These are phyloP conservation scores for Melangyna quadrimaculata DNA, from an alignment of 2,888 invertebrate genomes.

Conservation along the genomic window DNA sequence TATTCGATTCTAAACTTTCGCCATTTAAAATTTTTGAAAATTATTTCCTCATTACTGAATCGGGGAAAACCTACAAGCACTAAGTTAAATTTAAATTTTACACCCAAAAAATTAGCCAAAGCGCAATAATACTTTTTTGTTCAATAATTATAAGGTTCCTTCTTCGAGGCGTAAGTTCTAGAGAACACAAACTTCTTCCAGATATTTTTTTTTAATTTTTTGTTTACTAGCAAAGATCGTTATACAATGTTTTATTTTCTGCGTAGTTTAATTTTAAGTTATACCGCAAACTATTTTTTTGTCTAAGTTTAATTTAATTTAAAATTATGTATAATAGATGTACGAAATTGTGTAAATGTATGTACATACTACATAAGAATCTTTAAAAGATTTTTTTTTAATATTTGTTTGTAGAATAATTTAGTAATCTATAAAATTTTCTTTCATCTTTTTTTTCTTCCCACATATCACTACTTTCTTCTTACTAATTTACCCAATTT, in stretches of 20 bases:
- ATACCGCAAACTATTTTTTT: not conserved
- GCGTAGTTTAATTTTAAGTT: not conserved
- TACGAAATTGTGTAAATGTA: conserved; percentile 28
- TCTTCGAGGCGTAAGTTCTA: not conserved
- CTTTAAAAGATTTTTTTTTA: conserved; percentile 38
- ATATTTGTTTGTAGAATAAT: conserved; percentile 69
- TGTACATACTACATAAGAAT: conserved; percentile 16
- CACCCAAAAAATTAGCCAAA: not conserved
- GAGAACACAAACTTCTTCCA: not conserved
- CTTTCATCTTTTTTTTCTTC: conserved; percentile 71
- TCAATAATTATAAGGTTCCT: not conserved
- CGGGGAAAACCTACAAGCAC: no score
- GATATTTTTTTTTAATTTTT: not conserved
- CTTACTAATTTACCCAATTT: conserved; percentile 39
- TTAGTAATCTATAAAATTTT: conserved; percentile 70
- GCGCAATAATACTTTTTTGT: not conserved
- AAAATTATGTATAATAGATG: not conserved
- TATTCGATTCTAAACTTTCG: no score
- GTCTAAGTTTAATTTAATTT: not conserved
- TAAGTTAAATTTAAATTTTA: not conserved
- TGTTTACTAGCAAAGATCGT: not conserved
- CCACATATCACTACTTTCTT: conserved; percentile 50
- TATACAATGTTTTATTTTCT: not conserved
- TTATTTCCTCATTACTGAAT: no score
- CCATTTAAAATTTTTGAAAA: no score